Evolutionary conservation across 2,888 invertebrate species (phyloP), one percentile per base, ranked within the genome.

Genomic region (Dasysyrphus tricinctus): DNA sequence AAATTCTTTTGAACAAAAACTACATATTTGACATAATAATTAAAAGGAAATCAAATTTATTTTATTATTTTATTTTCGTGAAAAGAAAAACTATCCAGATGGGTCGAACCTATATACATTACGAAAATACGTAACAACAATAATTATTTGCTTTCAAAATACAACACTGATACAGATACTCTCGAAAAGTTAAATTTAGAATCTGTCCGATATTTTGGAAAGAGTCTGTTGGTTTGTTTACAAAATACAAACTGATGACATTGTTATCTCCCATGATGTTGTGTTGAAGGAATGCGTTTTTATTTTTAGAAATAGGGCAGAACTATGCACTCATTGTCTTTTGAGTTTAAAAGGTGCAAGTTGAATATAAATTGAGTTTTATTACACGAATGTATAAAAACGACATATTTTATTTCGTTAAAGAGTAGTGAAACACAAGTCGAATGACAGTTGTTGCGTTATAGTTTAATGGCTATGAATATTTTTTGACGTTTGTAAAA

Each of bases 281-380:
- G 39, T 49, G 56, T 63, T 34, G 44, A 56, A 79, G 11, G 56
- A 57, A 57, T 73, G 57, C 39, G 69, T 57, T 29, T 16, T 65
- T 80, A 80, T 80, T 69, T 80, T 75, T 80, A 80, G 80, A 75
- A 57, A 47, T 74, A 47, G 65, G 37, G 42, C 78, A 56, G 44
- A 79, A 72, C 7, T 59, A 14, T 39, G 19, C 3, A 24, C 39
- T 9, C 19, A 16, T 16, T 34, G 5, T 37, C 5, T 37, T 56
- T 56, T n/a, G 9, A 4, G 11, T 34, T 37, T 19, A 5, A 32
- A 56, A 57, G 5, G 16, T 57, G 16, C 16, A 16, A 57, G 34
- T 16, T 9, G n/a, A 16, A 34, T 14, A 16, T 44, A 32, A 44
- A 34, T 16, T 54, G 24, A 14, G 24, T 54, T 29, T 14, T 0